Evolutionary conservation across 2,888 invertebrate genomes (phyloP), one percentile per base, ranked within the genome.

Genomic region (Morpho achilles): DNA sequence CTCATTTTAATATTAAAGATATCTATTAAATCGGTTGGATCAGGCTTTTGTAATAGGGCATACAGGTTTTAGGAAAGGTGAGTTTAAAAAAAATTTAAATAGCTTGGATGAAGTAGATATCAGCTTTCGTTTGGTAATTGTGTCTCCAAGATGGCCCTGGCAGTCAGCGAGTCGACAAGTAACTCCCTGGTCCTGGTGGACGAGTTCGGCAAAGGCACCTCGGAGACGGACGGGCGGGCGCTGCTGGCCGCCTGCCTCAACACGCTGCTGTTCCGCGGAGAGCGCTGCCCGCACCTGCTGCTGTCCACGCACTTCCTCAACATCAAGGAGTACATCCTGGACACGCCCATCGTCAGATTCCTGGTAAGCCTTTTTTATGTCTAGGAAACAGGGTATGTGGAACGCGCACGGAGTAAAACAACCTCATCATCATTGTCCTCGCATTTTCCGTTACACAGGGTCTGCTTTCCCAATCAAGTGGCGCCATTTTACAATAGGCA

Each of bases 151-250:
- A 94, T 96, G 88, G 92, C 95, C 2, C 84, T 93, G 16, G 95
- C 96, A 3, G 79, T 96, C 2, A 91, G 93, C 66, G 93, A 93
- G 67, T 93, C 94, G 0, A 92, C 92, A 0, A 77, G 89, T 0
- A 84, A 89, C 62, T 96, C 97, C 0, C 82, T 98, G 3, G 90
- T 98, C 0, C 87, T 98, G 41, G 90, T 98, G 44, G 98, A 98
- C 82, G 98, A 98, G 87, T 97, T 98, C 87, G 98, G 97, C 4
- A 94, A 95, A 78, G 96, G 97, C 61, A 97, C 98, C 1, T 84
- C 92, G 1, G 92, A 94, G 76, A 84, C 92, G 3, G 97, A 97
- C 81, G 97, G 97, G 0, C 80, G 95, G 45, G 92, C 96, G 0
- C 80, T 98, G 42, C 84, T 97, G 22, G 92, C 93, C 0, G 93